Evolutionary conservation across 2,888 invertebrate species (phyloP).

Genomic region (Hypena proboscidalis): DNA sequence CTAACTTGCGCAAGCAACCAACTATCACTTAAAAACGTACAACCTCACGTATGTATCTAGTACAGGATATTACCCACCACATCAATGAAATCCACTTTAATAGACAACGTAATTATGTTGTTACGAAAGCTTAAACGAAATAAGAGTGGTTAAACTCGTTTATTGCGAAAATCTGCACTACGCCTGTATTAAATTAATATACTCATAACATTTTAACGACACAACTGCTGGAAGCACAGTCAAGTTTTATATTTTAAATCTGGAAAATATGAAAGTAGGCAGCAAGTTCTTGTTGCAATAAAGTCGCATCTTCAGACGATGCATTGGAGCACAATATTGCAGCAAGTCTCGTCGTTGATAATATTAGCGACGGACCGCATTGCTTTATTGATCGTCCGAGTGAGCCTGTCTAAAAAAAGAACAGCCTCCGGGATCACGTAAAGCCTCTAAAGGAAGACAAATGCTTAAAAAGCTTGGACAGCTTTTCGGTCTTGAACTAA

Average conservation of each 20-base stretch:
- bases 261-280: slow-evolving; percentile 23
- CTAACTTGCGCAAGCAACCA: slow-evolving; percentile 21
- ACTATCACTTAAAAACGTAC: slow-evolving; percentile 21
- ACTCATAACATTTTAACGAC: slow-evolving; percentile 7
- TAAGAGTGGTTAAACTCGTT: slow-evolving; percentile 22
- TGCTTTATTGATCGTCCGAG: slow-evolving; percentile 33
- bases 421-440: slow-evolving; percentile 16
- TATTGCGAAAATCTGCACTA: slow-evolving; percentile 15
- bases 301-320: slow-evolving; percentile 36
- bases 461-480: no score
- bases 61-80: slow-evolving; percentile 31
- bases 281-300: slow-evolving; percentile 55
- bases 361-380: slow-evolving; percentile 25
- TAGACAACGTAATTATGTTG: slow-evolving; percentile 19
- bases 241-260: slow-evolving; percentile 14
- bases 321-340: slow-evolving; percentile 61
- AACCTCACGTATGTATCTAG: slow-evolving; percentile 13
- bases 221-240: slow-evolving; percentile 4
- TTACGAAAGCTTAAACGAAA: slow-evolving; percentile 25
- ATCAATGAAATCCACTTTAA: slow-evolving; percentile 23
- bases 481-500: no score
- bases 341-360: slow-evolving; percentile 22
- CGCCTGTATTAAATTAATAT: slow-evolving; percentile 8
- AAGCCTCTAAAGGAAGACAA: no score
- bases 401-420: slow-evolving; percentile 33